Evolutionary conservation across 2,113 vertebrate species (phyloP).

Genomic region (Halichoeres trimaculatus): DNA sequence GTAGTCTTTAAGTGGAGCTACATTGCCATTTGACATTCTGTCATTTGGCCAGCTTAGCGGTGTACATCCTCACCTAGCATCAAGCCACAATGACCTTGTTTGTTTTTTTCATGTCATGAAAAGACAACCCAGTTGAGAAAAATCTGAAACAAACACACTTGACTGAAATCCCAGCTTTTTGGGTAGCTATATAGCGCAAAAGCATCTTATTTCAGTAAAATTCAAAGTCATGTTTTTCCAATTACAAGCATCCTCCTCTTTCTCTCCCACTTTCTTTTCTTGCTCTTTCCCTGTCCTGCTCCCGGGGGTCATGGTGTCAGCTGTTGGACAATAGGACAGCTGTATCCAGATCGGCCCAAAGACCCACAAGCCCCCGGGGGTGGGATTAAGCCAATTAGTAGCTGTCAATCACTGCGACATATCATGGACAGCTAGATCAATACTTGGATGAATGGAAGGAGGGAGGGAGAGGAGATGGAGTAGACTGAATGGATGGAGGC

Average conservation of each 20-base stretch:
- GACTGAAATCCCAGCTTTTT: neutral
- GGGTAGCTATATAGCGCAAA: neutral
- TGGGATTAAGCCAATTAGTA: constrained; percentile 79
- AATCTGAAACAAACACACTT: neutral
- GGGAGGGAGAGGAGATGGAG: neutral
- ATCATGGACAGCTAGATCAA: constrained; percentile 69
- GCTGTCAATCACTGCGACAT: constrained; percentile 72
- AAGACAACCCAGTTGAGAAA: too few relatives aligned
- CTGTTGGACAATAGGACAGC: constrained; percentile 77
- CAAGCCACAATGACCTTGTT: neutral
- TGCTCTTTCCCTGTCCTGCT: constrained; percentile 12
- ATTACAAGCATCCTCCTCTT: constrained; percentile 1
- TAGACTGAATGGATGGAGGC: neutral
- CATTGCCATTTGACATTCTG: too few relatives aligned
- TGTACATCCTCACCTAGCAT: neutral
- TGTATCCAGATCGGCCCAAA: constrained; percentile 74
- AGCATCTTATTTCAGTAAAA: constrained; percentile 1
- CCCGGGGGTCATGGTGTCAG: constrained; percentile 68
- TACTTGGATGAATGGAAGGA: constrained; percentile 50
- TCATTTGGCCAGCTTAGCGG: too few relatives aligned
- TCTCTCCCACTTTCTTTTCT: constrained; percentile 17
- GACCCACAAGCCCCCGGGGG: constrained; percentile 55
- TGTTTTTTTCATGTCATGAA: too few relatives aligned
- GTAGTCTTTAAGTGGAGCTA: too few relatives aligned
- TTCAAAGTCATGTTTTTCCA: neutral